A percentile compares a stretch with the other conserved stretches of the same genome.
Conservation (phyloP, 1,140 invertebrate species). For the Thalassaphorura encarpata region DNA sequence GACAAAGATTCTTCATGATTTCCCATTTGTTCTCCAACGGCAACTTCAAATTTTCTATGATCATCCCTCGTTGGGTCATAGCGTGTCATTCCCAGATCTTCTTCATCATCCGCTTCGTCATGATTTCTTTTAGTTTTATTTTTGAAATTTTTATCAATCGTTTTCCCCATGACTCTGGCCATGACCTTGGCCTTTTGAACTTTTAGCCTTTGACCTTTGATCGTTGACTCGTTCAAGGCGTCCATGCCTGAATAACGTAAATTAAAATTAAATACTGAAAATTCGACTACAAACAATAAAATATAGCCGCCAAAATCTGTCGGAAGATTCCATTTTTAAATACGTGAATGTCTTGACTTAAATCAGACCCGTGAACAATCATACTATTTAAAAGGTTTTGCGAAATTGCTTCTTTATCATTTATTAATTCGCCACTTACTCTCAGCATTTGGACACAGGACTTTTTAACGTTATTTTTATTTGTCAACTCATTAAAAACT, state of each 20-base stretch:
- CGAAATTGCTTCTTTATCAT: no score
- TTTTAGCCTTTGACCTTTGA: slow-evolving; percentile 3
- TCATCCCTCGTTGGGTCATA: slow-evolving; percentile 10
- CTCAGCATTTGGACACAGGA: no score
- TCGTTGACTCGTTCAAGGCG: not conserved
- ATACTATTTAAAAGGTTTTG: no score
- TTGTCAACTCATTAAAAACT: no score
- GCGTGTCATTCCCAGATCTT: slow-evolving; percentile 7
- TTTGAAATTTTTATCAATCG: not conserved
- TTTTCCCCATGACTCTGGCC: slow-evolving; percentile 14
- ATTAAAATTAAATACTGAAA: not conserved
- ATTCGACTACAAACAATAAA: not conserved
- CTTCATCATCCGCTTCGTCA: not conserved
- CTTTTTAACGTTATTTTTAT: no score
- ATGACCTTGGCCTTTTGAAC: slow-evolving; percentile 12
- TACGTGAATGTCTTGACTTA: no score
- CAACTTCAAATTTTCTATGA: no score
- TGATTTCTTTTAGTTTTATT: not conserved
- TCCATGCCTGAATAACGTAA: not conserved
- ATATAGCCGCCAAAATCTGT: no score
- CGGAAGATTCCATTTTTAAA: no score
- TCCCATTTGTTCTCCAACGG: not conserved
- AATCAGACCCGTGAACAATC: no score
- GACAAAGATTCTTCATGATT: not conserved
- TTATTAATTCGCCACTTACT: no score